phyloP scores from a whole-genome alignment of 1,140 invertebrate species.

The Meloidogyne hapla region DNA sequence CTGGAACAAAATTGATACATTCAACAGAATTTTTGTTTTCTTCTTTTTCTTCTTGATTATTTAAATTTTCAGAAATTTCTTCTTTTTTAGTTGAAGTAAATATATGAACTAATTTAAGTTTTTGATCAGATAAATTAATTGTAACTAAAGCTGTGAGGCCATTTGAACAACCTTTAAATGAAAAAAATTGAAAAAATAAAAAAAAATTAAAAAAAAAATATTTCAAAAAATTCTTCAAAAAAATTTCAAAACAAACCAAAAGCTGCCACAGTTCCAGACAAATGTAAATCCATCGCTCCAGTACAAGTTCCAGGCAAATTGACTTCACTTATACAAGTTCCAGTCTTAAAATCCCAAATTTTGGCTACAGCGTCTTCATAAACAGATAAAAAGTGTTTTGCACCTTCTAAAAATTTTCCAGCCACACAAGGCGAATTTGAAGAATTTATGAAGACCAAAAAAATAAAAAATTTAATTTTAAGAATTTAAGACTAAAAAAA shows the following conservation, averaged over 20 bases:
- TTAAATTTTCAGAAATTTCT: conserved; percentile 2
- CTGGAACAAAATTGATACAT: conserved; percentile 27
- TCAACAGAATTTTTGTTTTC: conserved; percentile 24
- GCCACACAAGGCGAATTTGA: conserved; percentile 31
- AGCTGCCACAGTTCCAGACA: conserved; percentile 26
- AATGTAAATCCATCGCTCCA: conserved; percentile 30
- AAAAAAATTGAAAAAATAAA: not conserved
- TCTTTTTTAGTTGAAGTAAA: not conserved
- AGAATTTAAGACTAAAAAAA: not conserved
- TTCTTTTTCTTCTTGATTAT: conserved; percentile 13
- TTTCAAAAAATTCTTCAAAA: not conserved
- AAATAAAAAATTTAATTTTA: conserved; percentile 12
- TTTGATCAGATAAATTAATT: not conserved
- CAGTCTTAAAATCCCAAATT: conserved; percentile 42
- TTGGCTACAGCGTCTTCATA: conserved; percentile 35
- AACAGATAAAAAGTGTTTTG: conserved; percentile 31
- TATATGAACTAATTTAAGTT: not conserved
- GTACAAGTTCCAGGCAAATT: conserved; percentile 23
- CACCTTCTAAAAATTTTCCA: conserved; percentile 34
- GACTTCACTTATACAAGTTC: conserved; percentile 16
- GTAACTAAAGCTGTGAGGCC: not conserved
- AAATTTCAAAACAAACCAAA: conserved; percentile 19
- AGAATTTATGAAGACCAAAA: conserved; percentile 36
- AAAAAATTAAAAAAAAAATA: not conserved
- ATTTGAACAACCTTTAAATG: not conserved